Base-by-base conservation (phyloP, 1,140 invertebrate species). In the Aphelinus certus region DNA sequence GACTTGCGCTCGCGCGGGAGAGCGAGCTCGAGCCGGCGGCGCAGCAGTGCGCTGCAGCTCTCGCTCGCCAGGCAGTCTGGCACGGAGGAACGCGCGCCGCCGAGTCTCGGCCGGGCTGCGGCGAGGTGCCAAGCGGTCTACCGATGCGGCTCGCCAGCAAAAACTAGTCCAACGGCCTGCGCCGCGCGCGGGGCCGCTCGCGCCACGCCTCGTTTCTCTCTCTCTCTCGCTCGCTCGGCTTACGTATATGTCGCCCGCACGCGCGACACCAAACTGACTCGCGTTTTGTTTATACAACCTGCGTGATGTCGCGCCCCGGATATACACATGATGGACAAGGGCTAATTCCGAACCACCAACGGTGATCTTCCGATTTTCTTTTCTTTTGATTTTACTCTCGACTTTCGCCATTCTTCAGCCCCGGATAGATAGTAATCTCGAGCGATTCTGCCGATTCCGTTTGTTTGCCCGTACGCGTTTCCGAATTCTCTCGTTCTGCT, bases 61-160 rank as follows among this genome's bases (percentile, higher is more conserved):
- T 26, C 26, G 26, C 26, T 26, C 26, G 26, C 26, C 26, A 63
- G 62, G 10, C 62, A 53, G 45, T 45, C 61, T 63, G 45, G 61
- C 61, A 48, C 55, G 56, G 56, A 26, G 26, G 26, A 26, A 0
- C 26, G n/a, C 42, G 42, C 60, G 46, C 10, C 53, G 56, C 61
- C 60, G 42, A 61, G 64, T 9, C 26, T 26, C 26, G 26, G 55
- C 49, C 26, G 5, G 10, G 7, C 43, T 7, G 49, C 48, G 60
- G 46, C 73, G 78, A 84, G 84, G 84, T 84, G 84, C 84, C 84
- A 85, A 83, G 82, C 83, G 83, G 84, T 85, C 84, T 85, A 81
- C 83, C 81, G 78, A 48, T n/a, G n/a, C 10, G 51, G 51, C 51
- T 4, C 51, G 77, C 79, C 78, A 79, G 79, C 81, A 83, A 85